Evolutionary conservation across 2,888 invertebrate species (phyloP), one percentile per base, ranked within the genome.

Genomic region (Therioaphis trifolii): DNA sequence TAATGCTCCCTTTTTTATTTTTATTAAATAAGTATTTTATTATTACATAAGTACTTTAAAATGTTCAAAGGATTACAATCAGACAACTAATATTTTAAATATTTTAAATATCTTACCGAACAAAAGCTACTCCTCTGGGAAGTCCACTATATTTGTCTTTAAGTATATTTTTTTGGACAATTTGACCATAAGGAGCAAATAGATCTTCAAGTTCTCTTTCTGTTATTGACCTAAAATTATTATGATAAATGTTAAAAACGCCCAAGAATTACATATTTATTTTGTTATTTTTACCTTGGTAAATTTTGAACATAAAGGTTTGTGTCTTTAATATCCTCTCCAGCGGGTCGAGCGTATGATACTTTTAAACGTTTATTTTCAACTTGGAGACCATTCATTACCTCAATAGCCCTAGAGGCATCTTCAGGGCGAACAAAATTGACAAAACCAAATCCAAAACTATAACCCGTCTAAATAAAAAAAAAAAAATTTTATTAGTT

Each of bases 371-470:
- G 92, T 90, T 98, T 98, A 89, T 96, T 96, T 89, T 96, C 94
- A 87, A 96, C 92, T 89, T 94, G 93, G 86, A 94, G 92, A 49
- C 97, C 97, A 89, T 97, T 97, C 87, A 97, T 91, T 66, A 93
- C 93, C 87, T 93, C 93, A 86, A 97, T 96, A 72, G 98, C 97
- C 86, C 94, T 92, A 82, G 92, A 90, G 55, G 97, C 97, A 89
- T 97, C 96, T 88, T 94, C 94, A 86, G 94, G 94, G 85, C 93
- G 92, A 79, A 93, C 92, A 89, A 94, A 98, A 89, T 97, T 97
- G 69, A 97, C 96, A 90, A 98, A 98, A 61, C 97, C 98, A 89
- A 97, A 98, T 63, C 98, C 98, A 89, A 95, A 97, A 89, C 97
- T 97, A 91, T 97, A 97, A 74, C 96, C 96, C 89, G 97, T 96